Evolutionary conservation across 2,797 vertebrate genomes (phyloP).

Genomic region (Tinamus major): DNA sequence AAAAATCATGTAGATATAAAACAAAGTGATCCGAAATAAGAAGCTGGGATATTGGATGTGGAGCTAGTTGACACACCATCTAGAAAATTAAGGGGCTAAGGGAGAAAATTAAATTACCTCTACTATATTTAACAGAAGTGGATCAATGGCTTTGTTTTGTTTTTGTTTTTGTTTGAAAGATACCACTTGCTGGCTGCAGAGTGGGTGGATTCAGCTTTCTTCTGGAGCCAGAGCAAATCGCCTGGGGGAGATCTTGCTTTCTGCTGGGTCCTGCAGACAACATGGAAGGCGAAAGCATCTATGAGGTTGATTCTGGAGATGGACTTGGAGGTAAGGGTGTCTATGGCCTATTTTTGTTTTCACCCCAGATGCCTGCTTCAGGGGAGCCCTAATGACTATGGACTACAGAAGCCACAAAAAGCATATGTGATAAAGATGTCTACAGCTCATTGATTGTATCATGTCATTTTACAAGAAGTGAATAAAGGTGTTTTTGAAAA

Average conservation of each 20-base stretch:
- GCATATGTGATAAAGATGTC: neutral
- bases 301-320: constrained; percentile 69
- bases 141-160: constrained; percentile 41
- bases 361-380: constrained; percentile 10
- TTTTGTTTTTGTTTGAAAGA: constrained; percentile 69
- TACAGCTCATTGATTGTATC: constrained; percentile 32
- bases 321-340: constrained; percentile 59
- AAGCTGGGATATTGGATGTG: neutral
- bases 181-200: constrained; percentile 52
- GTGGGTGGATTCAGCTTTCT: constrained; percentile 48
- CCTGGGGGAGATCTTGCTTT: constrained; percentile 29
- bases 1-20: neutral
- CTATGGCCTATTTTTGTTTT: neutral
- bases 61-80: neutral
- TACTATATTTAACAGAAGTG: neutral
- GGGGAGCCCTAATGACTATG: neutral
- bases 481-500: constrained; percentile 64
- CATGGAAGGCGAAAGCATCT: constrained; percentile 72
- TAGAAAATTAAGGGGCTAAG: neutral
- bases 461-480: neutral
- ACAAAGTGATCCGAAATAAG: neutral
- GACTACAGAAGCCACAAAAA: constrained; percentile 3
- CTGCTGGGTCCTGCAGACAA: neutral
- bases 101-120: neutral
- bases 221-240: constrained; percentile 45